phyloP scores from a whole-genome alignment of 2,113 vertebrate species.

The Pionites leucogaster region DNA sequence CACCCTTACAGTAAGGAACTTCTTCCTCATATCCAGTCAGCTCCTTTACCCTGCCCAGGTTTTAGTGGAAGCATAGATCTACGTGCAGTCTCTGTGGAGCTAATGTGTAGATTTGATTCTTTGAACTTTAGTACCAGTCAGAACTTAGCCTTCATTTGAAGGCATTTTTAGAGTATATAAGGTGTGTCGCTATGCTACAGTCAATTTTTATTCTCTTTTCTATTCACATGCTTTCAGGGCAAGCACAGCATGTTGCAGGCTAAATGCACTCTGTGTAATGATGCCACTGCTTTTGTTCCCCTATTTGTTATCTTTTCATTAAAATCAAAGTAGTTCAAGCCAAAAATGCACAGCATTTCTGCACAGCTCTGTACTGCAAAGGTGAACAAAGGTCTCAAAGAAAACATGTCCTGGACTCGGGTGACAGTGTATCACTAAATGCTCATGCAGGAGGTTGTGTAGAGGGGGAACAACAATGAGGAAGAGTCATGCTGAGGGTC shows the following conservation, averaged over 20 bases:
- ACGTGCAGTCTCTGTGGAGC: background rate
- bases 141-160: background rate
- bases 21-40: background rate
- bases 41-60: background rate
- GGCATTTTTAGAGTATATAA: background rate
- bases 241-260: background rate
- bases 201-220: conserved; percentile 3
- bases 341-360: background rate
- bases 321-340: conserved; percentile 3
- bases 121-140: background rate
- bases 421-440: background rate
- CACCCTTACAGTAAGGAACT: too few species aligned
- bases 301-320: conserved; percentile 7
- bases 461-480: background rate
- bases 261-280: background rate
- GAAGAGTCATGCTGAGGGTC: background rate
- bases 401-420: background rate
- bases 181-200: background rate
- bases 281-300: conserved; percentile 18
- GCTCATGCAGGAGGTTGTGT: background rate
- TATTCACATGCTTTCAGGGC: background rate
- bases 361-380: background rate
- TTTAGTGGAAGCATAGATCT: background rate
- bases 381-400: conserved; percentile 7
- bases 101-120: background rate